phyloP scores from a whole-genome alignment of 2,797 vertebrate genomes.

The Sebastes cheni region DNA sequence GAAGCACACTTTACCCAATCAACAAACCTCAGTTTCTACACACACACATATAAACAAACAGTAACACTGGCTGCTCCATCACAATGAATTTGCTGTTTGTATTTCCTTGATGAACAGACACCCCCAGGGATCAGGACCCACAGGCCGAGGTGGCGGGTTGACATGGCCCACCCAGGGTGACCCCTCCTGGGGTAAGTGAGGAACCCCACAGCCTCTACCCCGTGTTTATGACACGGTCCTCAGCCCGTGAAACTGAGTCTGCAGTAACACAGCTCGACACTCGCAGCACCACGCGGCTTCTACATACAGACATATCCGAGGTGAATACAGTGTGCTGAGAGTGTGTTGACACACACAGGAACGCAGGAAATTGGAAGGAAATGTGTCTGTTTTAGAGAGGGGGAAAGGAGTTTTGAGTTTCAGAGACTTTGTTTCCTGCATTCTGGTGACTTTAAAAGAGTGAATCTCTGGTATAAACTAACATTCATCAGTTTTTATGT shows the following conservation, averaged over 20 bases:
- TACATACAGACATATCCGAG: constrained; percentile 29
- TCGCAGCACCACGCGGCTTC: constrained; percentile 19
- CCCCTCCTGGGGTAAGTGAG: constrained; percentile 24
- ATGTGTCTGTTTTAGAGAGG: background rate
- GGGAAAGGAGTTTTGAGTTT: background rate
- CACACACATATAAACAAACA: background rate
- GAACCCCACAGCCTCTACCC: constrained; percentile 37
- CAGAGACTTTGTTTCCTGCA: no score
- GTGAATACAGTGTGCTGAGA: background rate
- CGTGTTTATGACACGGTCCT: constrained; percentile 54
- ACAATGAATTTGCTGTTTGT: constrained; percentile 18
- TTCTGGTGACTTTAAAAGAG: no score
- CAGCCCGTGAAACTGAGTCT: constrained; percentile 49
- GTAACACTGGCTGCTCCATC: background rate
- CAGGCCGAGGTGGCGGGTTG: constrained; percentile 1
- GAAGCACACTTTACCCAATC: background rate
- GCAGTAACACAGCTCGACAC: constrained; percentile 14
- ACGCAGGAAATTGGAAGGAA: background rate
- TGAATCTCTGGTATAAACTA: no score
- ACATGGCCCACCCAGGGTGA: constrained; percentile 62
- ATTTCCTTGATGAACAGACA: constrained; percentile 25
- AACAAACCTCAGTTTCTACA: background rate
- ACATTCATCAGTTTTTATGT: no score
- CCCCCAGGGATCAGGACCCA: constrained; percentile 28
- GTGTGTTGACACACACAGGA: background rate